phyloP scores from a whole-genome alignment of 2,797 vertebrate species.

The Catamblyrhynchus diadema region DNA sequence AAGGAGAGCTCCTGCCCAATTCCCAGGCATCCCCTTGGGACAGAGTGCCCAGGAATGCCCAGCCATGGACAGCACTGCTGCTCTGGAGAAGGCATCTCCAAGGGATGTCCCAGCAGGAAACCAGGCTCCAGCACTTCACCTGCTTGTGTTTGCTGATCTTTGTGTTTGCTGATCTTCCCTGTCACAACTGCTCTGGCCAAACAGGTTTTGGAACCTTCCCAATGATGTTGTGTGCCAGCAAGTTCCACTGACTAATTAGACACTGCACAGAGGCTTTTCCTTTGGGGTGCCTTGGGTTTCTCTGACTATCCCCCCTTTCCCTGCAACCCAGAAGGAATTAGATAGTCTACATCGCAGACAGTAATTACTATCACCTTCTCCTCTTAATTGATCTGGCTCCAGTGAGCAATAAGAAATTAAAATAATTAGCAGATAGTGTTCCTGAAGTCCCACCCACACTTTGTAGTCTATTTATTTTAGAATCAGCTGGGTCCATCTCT shows the following conservation, averaged over 20 bases:
- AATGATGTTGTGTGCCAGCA: neutral
- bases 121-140: neutral
- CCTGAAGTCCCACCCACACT: neutral
- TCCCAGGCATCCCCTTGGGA: neutral
- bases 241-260: conserved; percentile 48
- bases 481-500: neutral
- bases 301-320: neutral
- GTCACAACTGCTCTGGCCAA: neutral
- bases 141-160: neutral
- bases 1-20: neutral
- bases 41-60: fast-evolving
- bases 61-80: fast-evolving
- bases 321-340: conserved; percentile 52
- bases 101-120: neutral
- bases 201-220: conserved; percentile 18
- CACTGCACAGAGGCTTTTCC: conserved; percentile 12
- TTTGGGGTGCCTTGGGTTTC: neutral
- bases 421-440: conserved; percentile 53
- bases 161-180: neutral
- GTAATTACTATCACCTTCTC: conserved; percentile 60
- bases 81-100: neutral
- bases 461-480: conserved; percentile 10
- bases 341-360: conserved; percentile 28
- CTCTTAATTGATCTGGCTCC: conserved; percentile 66
- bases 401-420: conserved; percentile 58